Percentiles rank a stretch among this genome's conserved stretches.
Conservation (phyloP, 2,888 invertebrate genomes). For the Archaeoteleia sp. region DNA sequence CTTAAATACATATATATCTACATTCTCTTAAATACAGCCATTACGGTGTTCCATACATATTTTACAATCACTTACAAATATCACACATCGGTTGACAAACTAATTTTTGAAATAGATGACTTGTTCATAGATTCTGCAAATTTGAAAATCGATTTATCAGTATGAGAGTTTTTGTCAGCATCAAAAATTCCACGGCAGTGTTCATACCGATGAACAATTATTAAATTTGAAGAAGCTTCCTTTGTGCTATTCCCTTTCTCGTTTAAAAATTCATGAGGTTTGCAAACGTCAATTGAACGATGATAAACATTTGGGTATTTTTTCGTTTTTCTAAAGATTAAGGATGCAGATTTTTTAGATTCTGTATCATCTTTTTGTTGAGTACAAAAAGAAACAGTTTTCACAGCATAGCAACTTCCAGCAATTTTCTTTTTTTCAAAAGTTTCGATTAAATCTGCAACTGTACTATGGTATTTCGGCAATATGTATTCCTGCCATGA, state of each 20-base stretch:
- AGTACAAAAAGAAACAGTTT: constrained; percentile 71
- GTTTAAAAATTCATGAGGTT: constrained; percentile 54
- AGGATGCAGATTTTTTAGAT: constrained; percentile 58
- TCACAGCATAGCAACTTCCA: constrained; percentile 76
- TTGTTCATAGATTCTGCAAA: no score
- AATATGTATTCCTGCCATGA: constrained; percentile 82
- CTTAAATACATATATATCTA: no score
- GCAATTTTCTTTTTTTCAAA: constrained; percentile 75
- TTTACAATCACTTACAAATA: no score
- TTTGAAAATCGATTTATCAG: no score
- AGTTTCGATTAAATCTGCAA: constrained; percentile 77
- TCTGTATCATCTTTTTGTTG: constrained; percentile 66
- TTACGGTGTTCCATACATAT: no score
- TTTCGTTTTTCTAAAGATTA: constrained; percentile 63
- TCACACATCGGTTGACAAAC: no score
- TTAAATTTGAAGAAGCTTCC: constrained; percentile 58
- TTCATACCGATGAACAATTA: constrained; percentile 62
- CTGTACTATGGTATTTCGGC: constrained; percentile 77
- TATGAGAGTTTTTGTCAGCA: no score
- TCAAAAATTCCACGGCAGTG: constrained; percentile 49
- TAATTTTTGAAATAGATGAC: no score
- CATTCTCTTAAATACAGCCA: no score
- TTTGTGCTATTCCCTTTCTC: constrained; percentile 47
- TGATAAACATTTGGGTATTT: constrained; percentile 50
- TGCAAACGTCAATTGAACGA: constrained; percentile 60